A percentile compares a stretch with the other conserved stretches of the same genome.
phyloP scores from a whole-genome alignment of 2,113 vertebrate species.

The Amia ocellicauda region DNA sequence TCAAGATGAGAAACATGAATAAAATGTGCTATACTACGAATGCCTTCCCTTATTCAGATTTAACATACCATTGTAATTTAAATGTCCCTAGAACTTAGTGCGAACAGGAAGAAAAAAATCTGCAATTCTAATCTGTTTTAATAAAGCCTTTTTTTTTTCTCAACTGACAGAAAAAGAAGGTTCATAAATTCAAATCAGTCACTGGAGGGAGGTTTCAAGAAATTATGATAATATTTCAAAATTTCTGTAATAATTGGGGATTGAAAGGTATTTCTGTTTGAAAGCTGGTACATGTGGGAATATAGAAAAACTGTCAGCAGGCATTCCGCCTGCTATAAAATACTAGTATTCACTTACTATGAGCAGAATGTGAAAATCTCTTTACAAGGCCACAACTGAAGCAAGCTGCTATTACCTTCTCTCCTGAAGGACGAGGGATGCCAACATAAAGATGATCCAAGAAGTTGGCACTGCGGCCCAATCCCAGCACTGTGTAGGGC shows the following conservation, averaged over 20 bases:
- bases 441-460: slow-evolving; percentile 92
- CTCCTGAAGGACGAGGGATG: slow-evolving; percentile 80
- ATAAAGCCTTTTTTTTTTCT: slow-evolving; percentile 35
- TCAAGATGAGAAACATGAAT: too few relatives aligned
- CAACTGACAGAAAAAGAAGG: slow-evolving; percentile 20
- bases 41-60: background rate
- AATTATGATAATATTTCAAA: slow-evolving; percentile 15
- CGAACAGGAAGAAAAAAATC: slow-evolving; percentile 16
- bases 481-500: slow-evolving; percentile 89
- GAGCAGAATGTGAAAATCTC: background rate
- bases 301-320: background rate
- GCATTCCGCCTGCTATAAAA: background rate
- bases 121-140: slow-evolving; percentile 33
- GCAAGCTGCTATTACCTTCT: slow-evolving; percentile 61
- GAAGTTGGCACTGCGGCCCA: slow-evolving; percentile 95
- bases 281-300: slow-evolving; percentile 1
- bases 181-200: slow-evolving; percentile 29
- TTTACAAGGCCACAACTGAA: background rate
- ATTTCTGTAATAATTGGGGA: background rate
- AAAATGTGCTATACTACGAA: too few relatives aligned
- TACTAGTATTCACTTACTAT: background rate
- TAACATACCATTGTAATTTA: background rate
- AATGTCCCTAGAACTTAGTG: background rate
- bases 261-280: too few relatives aligned
- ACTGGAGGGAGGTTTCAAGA: slow-evolving; percentile 13